A percentile compares a stretch with the other conserved stretches of the same genome.
These are phyloP conservation scores for Fragum fragum DNA, from an alignment of 2,888 invertebrate species.

Conservation along the genomic window DNA sequence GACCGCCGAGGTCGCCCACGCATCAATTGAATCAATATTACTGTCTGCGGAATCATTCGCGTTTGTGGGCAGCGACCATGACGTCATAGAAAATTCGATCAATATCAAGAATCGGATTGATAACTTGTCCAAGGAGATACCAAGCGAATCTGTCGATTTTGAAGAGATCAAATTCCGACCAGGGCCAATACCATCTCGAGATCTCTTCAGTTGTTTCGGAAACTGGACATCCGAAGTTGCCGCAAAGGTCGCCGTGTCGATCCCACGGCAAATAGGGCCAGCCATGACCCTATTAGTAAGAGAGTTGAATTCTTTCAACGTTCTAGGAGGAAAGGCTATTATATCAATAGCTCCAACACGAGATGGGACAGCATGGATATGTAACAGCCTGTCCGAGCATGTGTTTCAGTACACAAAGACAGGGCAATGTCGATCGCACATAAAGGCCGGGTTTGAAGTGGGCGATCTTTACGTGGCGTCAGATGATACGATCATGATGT, in stretches of 20 bases:
- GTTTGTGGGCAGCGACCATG: constrained; percentile 67
- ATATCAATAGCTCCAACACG: constrained; percentile 64
- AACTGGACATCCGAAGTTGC: constrained; percentile 68
- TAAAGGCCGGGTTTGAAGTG: constrained; percentile 60
- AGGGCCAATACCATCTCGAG: constrained; percentile 61
- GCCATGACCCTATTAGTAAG: constrained; percentile 64
- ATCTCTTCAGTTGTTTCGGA: constrained; percentile 63
- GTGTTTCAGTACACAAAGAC: constrained; percentile 61
- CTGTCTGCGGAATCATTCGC: constrained; percentile 63
- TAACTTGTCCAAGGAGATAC: constrained; percentile 61
- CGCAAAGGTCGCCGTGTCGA: constrained; percentile 54
- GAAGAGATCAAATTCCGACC: constrained; percentile 66
- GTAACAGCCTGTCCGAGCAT: constrained; percentile 65
- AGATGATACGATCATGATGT: constrained; percentile 63
- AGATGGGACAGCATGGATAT: constrained; percentile 66
- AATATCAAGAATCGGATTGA: constrained; percentile 64
- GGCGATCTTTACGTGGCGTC: constrained; percentile 62
- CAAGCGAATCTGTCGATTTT: constrained; percentile 60
- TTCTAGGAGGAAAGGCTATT: constrained; percentile 64
- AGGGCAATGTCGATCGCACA: constrained; percentile 54
- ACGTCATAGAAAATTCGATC: constrained; percentile 64
- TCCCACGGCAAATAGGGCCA: constrained; percentile 64
- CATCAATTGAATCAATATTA: constrained; percentile 65
- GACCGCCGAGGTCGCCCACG: constrained; percentile 56
- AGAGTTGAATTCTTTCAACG: constrained; percentile 59